Evolutionary conservation across 2,888 invertebrate species (phyloP).

Genomic region (Graphium colonna): DNA sequence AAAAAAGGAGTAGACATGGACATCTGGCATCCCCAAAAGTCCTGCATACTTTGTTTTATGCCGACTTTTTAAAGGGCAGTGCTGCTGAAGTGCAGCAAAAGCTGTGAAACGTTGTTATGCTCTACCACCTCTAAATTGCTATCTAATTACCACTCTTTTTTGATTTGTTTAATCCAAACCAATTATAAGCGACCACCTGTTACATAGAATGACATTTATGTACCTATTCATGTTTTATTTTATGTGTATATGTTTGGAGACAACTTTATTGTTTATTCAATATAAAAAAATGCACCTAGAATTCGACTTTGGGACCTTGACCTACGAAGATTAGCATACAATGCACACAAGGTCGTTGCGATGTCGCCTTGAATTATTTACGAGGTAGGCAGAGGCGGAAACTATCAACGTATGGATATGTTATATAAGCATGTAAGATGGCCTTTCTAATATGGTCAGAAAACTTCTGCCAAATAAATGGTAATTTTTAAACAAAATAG

Average conservation of each 20-base stretch:
- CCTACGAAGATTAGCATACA: slow-evolving; percentile 16
- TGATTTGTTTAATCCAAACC: no score
- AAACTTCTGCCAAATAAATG: no score
- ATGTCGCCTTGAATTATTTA: slow-evolving; percentile 11
- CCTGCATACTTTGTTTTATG: no score
- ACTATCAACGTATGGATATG: neutral
- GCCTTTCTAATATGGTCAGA: neutral
- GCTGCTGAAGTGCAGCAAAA: no score
- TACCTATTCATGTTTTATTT: neutral
- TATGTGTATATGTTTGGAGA: neutral
- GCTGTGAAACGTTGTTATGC: no score
- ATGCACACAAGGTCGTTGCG: slow-evolving; percentile 3
- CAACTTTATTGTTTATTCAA: neutral
- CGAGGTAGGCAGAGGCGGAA: neutral
- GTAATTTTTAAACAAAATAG: no score
- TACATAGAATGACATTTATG: neutral
- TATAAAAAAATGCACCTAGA: neutral
- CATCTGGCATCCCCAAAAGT: no score
- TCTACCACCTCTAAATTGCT: no score
- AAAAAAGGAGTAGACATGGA: no score
- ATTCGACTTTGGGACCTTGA: slow-evolving; percentile 12
- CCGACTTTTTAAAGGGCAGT: no score
- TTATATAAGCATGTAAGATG: neutral
- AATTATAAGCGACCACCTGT: neutral
- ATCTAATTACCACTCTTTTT: no score